A percentile compares a stretch with the other conserved stretches of the same genome.
phyloP scores from a whole-genome alignment of 2,888 invertebrate genomes.

The Caenorhabditis macrosperma region DNA sequence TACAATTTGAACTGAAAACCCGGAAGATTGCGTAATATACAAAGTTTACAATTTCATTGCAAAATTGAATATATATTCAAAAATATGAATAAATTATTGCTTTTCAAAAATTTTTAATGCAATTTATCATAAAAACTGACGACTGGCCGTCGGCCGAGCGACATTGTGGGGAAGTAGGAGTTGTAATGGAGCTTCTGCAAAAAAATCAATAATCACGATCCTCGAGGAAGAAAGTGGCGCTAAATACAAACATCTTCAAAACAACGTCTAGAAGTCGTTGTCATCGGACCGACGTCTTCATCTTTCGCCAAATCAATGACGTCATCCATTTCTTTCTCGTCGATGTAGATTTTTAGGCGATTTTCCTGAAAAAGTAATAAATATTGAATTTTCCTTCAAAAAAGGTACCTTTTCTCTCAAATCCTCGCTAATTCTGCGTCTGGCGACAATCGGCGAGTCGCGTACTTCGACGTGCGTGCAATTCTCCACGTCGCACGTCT shows the following conservation, averaged over 20 bases:
- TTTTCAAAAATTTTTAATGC: slow-evolving; percentile 27
- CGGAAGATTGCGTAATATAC: not conserved
- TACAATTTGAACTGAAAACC: not conserved
- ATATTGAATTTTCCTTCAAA: no score
- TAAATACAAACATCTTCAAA: slow-evolving; percentile 30
- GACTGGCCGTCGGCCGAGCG: slow-evolving; percentile 44
- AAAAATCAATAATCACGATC: not conserved
- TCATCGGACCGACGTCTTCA: slow-evolving; percentile 14
- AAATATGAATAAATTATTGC: slow-evolving; percentile 9
- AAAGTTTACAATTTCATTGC: not conserved
- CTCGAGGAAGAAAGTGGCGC: not conserved
- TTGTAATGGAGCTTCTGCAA: slow-evolving; percentile 52
- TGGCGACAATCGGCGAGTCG: slow-evolving; percentile 21
- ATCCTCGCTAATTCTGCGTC: slow-evolving; percentile 19
- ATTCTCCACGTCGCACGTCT: slow-evolving; percentile 39
- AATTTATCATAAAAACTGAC: slow-evolving; percentile 57
- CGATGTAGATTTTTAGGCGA: slow-evolving; percentile 21
- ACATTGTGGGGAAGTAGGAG: slow-evolving; percentile 49
- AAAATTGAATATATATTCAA: slow-evolving; percentile 5
- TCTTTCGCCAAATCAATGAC: slow-evolving; percentile 40
- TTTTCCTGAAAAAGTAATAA: slow-evolving; percentile 37
- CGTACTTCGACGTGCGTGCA: slow-evolving; percentile 48
- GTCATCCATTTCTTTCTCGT: slow-evolving; percentile 39
- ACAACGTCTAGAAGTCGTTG: slow-evolving; percentile 8
- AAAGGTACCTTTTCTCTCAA: slow-evolving; percentile 6